These are phyloP conservation scores for Mamestra brassicae DNA, from an alignment of 2,888 invertebrate species.

Conservation along the genomic window DNA sequence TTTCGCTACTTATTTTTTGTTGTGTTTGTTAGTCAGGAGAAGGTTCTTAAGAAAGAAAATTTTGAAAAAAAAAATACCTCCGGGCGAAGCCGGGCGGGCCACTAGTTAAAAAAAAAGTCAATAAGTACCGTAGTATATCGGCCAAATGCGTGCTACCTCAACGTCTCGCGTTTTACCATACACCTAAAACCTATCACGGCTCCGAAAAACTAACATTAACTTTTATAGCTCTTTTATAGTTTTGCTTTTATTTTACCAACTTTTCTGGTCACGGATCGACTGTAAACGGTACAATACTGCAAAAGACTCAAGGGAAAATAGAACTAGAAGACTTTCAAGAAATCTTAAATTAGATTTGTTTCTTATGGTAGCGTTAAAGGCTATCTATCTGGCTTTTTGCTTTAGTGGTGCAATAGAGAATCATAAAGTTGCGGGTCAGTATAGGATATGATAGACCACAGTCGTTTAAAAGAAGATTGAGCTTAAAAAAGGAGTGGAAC, in stretches of 20 bases:
- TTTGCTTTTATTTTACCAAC: constrained; percentile 53
- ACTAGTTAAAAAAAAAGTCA: too few species aligned
- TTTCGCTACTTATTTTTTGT: too few species aligned
- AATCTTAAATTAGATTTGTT: constrained; percentile 63
- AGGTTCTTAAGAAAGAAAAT: too few species aligned
- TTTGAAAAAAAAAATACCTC: too few species aligned
- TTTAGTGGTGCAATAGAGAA: constrained; percentile 28
- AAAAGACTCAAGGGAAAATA: constrained; percentile 54
- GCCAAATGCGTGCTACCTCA: constrained; percentile 34
- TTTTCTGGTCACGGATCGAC: constrained; percentile 53
- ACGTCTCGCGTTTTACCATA: constrained; percentile 40
- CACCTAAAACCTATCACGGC: constrained; percentile 40
- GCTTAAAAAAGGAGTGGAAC: not conserved
- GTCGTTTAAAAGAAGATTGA: not conserved
- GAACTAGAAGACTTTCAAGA: constrained; percentile 51
- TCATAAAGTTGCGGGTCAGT: constrained; percentile 17
- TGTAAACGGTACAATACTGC: constrained; percentile 54
- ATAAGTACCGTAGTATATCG: not conserved
- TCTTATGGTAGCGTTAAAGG: constrained; percentile 30
- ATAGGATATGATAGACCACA: not conserved
- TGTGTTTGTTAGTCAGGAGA: too few species aligned
- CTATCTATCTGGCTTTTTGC: constrained; percentile 24
- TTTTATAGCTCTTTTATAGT: constrained; percentile 58
- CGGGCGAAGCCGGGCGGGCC: too few species aligned
- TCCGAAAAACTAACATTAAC: constrained; percentile 57